These are phyloP conservation scores for Echeneis naucrates DNA, from an alignment of 2,797 vertebrate species.

Conservation along the genomic window DNA sequence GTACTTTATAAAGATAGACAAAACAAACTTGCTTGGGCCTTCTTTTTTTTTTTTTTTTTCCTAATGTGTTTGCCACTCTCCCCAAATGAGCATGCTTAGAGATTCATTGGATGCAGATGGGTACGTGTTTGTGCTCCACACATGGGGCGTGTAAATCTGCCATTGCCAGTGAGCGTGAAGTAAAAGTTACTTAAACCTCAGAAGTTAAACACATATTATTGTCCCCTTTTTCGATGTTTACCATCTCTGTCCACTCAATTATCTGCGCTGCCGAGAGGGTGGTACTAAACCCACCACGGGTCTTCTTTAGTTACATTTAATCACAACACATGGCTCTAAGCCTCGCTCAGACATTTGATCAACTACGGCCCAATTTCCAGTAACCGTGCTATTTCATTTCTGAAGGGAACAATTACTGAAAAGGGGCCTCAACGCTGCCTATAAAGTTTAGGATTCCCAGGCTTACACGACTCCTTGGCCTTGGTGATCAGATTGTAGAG, in stretches of 20 bases:
- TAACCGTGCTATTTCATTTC: constrained; percentile 41
- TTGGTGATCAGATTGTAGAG: constrained; percentile 14
- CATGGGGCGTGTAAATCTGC: constrained; percentile 52
- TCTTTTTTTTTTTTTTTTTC: constrained; percentile 40
- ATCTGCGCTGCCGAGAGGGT: constrained; percentile 12
- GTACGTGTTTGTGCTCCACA: constrained; percentile 61
- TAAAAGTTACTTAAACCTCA: constrained; percentile 48
- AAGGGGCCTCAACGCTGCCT: constrained; percentile 23
- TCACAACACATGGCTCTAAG: constrained; percentile 49
- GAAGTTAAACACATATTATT: constrained; percentile 10
- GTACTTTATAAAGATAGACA: constrained; percentile 60
- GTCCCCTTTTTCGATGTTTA: constrained; percentile 15
- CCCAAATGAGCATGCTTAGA: constrained; percentile 47
- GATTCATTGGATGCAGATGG: constrained; percentile 76
- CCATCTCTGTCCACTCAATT: constrained; percentile 12
- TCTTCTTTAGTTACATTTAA: constrained; percentile 56
- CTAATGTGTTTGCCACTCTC: constrained; percentile 59
- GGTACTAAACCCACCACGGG: constrained; percentile 29
- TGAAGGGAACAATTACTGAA: constrained; percentile 37
- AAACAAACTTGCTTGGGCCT: constrained; percentile 62
- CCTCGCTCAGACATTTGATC: constrained; percentile 50
- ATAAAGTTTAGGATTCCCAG: constrained; percentile 11
- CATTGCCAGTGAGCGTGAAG: constrained; percentile 40
- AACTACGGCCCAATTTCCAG: constrained; percentile 58
- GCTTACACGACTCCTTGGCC: constrained; percentile 15